Percentiles rank a stretch among this genome's conserved stretches.
These are phyloP conservation scores for Anniella stebbinsi DNA, from an alignment of 2,797 vertebrate species.

Conservation along the genomic window DNA sequence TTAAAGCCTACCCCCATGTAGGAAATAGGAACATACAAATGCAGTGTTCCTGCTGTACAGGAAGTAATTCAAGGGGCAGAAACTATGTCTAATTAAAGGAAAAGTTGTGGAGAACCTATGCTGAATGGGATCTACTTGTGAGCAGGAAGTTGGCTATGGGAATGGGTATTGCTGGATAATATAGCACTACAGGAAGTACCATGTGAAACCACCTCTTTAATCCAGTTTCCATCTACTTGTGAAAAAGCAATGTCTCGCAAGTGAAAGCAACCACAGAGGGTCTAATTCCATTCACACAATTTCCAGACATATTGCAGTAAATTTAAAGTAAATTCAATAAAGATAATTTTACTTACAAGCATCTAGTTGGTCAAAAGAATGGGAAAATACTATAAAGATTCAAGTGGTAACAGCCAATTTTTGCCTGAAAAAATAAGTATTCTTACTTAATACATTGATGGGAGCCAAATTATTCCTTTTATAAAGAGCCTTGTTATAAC, in stretches of 20 bases:
- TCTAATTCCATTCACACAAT: neutral
- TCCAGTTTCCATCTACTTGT: neutral
- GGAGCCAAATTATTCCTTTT: neutral
- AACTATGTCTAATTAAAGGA: no score
- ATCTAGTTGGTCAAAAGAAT: neutral
- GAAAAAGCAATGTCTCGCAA: no score
- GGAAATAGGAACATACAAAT: no score
- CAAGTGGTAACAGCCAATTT: no score
- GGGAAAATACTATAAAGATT: no score
- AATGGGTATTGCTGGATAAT: neutral
- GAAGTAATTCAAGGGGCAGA: no score
- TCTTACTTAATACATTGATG: neutral
- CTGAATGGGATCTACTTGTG: no score
- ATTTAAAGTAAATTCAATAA: neutral
- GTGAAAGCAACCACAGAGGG: neutral
- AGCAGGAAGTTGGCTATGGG: neutral
- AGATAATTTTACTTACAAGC: neutral
- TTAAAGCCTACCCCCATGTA: no score
- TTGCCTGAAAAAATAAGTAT: neutral
- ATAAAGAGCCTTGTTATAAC: constrained; percentile 1
- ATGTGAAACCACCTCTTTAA: neutral
- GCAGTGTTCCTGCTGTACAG: no score
- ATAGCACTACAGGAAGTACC: neutral
- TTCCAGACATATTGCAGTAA: neutral
- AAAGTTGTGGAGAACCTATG: no score